Conservation (phyloP, 2,797 vertebrate genomes). For the Mormyrops attenuatus region DNA sequence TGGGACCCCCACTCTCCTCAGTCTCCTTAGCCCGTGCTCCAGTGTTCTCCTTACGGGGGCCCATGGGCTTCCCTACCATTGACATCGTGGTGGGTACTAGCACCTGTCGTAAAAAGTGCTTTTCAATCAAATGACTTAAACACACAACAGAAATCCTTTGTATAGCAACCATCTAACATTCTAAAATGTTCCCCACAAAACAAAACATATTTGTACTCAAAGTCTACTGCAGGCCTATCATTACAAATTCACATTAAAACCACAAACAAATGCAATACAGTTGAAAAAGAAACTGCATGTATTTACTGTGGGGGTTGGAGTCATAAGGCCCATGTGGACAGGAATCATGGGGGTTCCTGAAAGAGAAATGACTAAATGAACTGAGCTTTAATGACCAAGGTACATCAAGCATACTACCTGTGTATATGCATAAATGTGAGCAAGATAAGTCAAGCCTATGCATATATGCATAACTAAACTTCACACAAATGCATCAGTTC, state of each 20-base stretch:
- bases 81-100: conserved; percentile 80
- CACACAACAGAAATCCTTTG: conserved; percentile 21
- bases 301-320: conserved; percentile 80
- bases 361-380: not conserved
- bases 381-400: not conserved
- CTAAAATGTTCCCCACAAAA: not conserved
- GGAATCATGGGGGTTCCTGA: conserved; percentile 94
- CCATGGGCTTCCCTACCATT: conserved; percentile 86
- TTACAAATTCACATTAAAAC: conserved; percentile 14
- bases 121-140: not conserved
- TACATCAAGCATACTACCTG: not conserved
- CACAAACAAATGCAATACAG: not conserved
- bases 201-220: not conserved
- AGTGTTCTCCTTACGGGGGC: conserved; percentile 75
- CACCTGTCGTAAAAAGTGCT: conserved; percentile 55
- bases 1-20: conserved; percentile 87
- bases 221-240: not conserved
- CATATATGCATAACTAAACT: not conserved
- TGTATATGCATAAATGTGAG: not conserved
- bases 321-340: conserved; percentile 96
- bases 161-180: not conserved
- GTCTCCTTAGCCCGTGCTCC: conserved; percentile 72
- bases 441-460: too few species aligned
- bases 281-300: not conserved
- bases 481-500: not conserved